A percentile compares a stretch with the other conserved stretches of the same genome.
These are phyloP conservation scores for Theristicus caerulescens DNA, from an alignment of 2,113 vertebrate genomes.

Conservation along the genomic window DNA sequence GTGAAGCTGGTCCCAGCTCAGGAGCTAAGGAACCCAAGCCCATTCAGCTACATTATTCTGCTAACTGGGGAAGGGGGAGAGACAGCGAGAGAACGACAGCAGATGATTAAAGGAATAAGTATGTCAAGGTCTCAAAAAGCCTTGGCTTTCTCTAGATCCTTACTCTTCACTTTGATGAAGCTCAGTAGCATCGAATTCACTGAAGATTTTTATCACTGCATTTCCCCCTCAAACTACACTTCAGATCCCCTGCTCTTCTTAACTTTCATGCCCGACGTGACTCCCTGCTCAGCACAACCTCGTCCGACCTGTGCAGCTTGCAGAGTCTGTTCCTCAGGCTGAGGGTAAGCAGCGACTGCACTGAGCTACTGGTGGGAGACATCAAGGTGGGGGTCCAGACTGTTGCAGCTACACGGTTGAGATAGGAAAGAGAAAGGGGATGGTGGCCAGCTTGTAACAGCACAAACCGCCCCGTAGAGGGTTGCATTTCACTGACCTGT, in stretches of 20 bases:
- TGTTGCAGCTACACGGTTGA: not conserved
- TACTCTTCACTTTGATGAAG: not conserved
- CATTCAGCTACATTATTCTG: not conserved
- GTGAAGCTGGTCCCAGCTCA: not conserved
- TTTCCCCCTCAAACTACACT: not conserved
- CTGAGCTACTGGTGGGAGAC: not conserved
- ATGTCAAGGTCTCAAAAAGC: not conserved
- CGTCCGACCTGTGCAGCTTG: accelerated
- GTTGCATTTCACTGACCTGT: conserved; percentile 72
- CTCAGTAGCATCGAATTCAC: not conserved
- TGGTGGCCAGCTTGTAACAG: not conserved
- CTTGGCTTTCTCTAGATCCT: not conserved
- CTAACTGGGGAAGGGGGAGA: not conserved
- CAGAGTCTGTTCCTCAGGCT: not conserved
- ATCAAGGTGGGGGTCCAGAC: not conserved
- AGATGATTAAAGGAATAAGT: not conserved
- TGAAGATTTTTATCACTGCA: not conserved
- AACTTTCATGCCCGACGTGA: not conserved
- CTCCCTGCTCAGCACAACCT: not conserved
- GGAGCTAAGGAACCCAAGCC: not conserved
- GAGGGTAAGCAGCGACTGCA: not conserved
- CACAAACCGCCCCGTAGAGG: accelerated
- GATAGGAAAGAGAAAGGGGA: not conserved
- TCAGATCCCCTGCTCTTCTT: not conserved
- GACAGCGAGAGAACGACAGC: not conserved